These are phyloP conservation scores for Porphyrio hochstetteri DNA, from an alignment of 2,113 vertebrate species.

Conservation along the genomic window DNA sequence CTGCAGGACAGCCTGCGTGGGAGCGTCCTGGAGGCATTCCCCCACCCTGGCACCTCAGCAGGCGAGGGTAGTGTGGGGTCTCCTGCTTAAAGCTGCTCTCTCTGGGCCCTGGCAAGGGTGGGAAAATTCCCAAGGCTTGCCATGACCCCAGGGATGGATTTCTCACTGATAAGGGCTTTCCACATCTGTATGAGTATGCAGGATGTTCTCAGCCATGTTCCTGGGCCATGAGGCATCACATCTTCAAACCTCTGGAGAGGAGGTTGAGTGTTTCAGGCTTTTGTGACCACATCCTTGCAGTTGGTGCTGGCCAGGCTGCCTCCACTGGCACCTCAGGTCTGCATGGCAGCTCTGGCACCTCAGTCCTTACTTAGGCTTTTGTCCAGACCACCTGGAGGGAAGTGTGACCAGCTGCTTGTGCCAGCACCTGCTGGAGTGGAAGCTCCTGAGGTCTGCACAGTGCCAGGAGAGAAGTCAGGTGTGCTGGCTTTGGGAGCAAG, in stretches of 20 bases:
- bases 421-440: not conserved
- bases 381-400: not conserved
- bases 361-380: not conserved
- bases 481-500: not conserved
- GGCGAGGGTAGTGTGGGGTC: constrained; percentile 59
- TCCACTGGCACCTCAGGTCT: not conserved
- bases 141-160: not conserved
- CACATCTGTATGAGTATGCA: not conserved
- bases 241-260: not conserved
- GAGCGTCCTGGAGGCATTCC: constrained; percentile 21
- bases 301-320: not conserved
- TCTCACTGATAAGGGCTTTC: not conserved
- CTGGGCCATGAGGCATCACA: not conserved
- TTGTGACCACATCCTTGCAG: not conserved
- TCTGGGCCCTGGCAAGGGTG: not conserved
- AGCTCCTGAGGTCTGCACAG: not conserved
- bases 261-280: not conserved
- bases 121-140: not conserved
- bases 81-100: not conserved
- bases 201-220: not conserved
- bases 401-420: not conserved
- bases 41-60: not conserved
- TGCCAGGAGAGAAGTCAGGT: not conserved
- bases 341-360: not conserved
- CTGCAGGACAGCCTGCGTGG: constrained; percentile 45